phyloP scores from a whole-genome alignment of 2,113 vertebrate genomes.

The Proteles cristata region DNA sequence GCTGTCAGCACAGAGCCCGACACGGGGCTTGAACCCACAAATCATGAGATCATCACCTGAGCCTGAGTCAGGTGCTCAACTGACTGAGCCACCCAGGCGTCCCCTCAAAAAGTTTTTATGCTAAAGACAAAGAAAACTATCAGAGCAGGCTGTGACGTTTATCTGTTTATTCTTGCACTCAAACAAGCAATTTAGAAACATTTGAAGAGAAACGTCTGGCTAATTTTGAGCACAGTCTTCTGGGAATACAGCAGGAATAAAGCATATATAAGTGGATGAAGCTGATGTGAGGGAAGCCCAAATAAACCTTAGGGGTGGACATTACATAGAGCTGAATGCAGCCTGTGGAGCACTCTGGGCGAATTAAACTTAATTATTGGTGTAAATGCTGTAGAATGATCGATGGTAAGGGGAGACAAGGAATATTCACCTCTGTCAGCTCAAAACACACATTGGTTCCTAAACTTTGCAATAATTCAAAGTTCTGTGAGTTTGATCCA shows the following conservation, averaged over 20 bases:
- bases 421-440: background rate
- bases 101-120: background rate
- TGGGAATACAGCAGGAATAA: background rate
- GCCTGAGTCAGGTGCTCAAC: too few relatives aligned
- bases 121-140: background rate
- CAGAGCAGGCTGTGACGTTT: background rate
- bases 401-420: background rate
- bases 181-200: conserved; percentile 44
- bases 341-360: background rate
- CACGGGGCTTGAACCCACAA: too few relatives aligned
- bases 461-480: background rate
- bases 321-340: background rate
- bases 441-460: background rate
- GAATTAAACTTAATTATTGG: background rate
- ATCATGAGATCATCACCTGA: too few relatives aligned
- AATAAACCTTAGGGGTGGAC: background rate
- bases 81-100: too few relatives aligned
- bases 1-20: too few relatives aligned
- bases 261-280: background rate
- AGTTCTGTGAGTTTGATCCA: background rate
- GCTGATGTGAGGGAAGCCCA: background rate
- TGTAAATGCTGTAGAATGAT: background rate
- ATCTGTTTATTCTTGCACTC: background rate
- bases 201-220: background rate
- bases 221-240: conserved; percentile 10